Base-by-base conservation (phyloP, 1,140 invertebrate species). In the Anoplophora glabripennis region DNA sequence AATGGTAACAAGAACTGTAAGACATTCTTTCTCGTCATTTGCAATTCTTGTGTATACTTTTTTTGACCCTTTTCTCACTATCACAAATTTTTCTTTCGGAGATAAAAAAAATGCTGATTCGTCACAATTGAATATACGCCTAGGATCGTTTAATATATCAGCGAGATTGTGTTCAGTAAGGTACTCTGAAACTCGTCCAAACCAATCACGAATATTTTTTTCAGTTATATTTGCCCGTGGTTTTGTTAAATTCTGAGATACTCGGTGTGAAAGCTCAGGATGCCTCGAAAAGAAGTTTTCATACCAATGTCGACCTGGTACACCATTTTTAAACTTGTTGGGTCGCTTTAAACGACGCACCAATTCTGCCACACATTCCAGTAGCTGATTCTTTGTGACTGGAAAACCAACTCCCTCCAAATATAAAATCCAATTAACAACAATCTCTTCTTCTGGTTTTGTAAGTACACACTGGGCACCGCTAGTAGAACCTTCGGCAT, bases 11-110 rank as follows among this genome's bases (percentile, higher is more conserved):
- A 37, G 28, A 34, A 55, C 33, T 12, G 53, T 45, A 11, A 41
- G 36, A 55, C 35, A 28, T 45, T 36, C 21, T 45, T 56, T 46
- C 14, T 18, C n/a, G 9, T 41, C 41, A 34, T 34, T 45, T 10
- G 7, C 9, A 7, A 12, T 46, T 44, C 44, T 56, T 7, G 28
- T 45, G 46, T 21, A 47, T 7, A 37, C 28, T 41, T 56, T 56
- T 36, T 56, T 56, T 17, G 21, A 21, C 7, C 41, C 53, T 14
- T 14, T 40, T 45, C 38, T 33, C 18, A 41, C 53, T 42, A 44
- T 42, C 28, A 49, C 47, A 4, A 34, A 36, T 14, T 35, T 28
- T 49, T 35, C 47, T 49, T 49, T 36, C 8, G 47, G 33, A 34
- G 34, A 36, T 1, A 49, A 28, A 28, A 49, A 48, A n/a, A 48